Base-by-base conservation (phyloP, 2,113 vertebrate species). In the Ellobius talpinus region DNA sequence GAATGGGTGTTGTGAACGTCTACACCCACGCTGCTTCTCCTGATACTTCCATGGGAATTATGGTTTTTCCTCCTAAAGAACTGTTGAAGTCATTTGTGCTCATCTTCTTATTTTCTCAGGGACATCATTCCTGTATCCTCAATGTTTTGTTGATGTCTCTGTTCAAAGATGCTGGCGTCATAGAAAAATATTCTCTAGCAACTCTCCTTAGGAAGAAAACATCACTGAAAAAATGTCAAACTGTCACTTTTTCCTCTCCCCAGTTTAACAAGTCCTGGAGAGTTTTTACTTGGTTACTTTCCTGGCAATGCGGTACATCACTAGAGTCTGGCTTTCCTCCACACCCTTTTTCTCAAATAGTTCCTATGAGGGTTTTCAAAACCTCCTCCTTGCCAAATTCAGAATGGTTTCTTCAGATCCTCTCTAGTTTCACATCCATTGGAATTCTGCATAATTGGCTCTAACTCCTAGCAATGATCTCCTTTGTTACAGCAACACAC, bases 1-100 rank as follows among this genome's bases (percentile, higher is more conserved):
- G 66, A 72, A 45, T 17, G 3, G 39, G 3, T 47, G 3, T 1
- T 12, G 5, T 8, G 3, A 3, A 0, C 2, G 0, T 24, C 23
- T 26, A 17, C 0, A 0, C 39, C 24, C 21, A 13, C 33, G 19
- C 39, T 19, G 29, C 39, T 6, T 11, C 77, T 11, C 33, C 63
- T 14, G 79, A 13, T 14, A 2, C 52, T 42, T 8, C 19, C 11
- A 0, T 8, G 23, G 5, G 11, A 68, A 55, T 84, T 47, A 23
- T 17, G 65, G 3, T 14, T 12, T 26, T 65, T 33, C 50, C 42
- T 29, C 3, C 50, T 61, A 21, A 52, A 89, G n/a, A 52, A 16
- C 42, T 29, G 26, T 50, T 17, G 5, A 6, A 36, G 16, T 16
- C n/a, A 39, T 14, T 21, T n/a, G 36, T 42, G 21, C 5, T 24